These are phyloP conservation scores for Sphinx pinastri DNA, from an alignment of 2,888 invertebrate species.

Conservation along the genomic window DNA sequence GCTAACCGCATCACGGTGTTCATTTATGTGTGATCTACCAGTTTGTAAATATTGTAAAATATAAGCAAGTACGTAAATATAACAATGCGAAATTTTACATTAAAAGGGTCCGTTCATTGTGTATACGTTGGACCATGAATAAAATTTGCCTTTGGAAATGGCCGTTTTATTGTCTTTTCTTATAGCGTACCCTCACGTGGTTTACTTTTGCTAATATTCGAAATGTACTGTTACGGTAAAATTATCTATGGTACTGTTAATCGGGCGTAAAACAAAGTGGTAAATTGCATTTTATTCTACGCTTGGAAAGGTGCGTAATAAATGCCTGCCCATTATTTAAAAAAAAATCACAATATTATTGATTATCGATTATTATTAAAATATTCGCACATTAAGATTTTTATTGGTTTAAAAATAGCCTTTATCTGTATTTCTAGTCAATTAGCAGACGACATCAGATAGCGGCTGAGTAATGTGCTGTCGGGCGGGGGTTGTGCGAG, in stretches of 20 bases:
- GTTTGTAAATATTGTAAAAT: conserved; percentile 82
- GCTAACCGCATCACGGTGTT: conserved; percentile 74
- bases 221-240: background rate
- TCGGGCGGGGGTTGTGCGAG: conserved; percentile 34
- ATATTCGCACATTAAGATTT: conserved; percentile 48
- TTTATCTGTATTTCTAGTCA: conserved; percentile 82
- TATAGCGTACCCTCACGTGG: conserved; percentile 2
- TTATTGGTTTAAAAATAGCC: conserved; percentile 68
- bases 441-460: conserved; percentile 80
- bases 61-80: conserved; percentile 59
- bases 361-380: too few relatives aligned
- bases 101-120: conserved; percentile 82
- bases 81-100: conserved; percentile 80
- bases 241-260: background rate
- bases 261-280: background rate
- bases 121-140: conserved; percentile 83
- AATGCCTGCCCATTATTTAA: too few relatives aligned
- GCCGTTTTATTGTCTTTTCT: conserved; percentile 28
- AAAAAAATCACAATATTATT: too few relatives aligned
- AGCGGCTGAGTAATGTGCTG: conserved; percentile 72
- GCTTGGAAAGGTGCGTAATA: background rate
- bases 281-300: background rate
- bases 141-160: conserved; percentile 79
- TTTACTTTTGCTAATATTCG: conserved; percentile 4
- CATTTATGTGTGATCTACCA: conserved; percentile 66